Percentiles rank a stretch among this genome's conserved stretches.
These are phyloP conservation scores for Tipula vernalis DNA, from an alignment of 2,888 invertebrate genomes.

Conservation along the genomic window DNA sequence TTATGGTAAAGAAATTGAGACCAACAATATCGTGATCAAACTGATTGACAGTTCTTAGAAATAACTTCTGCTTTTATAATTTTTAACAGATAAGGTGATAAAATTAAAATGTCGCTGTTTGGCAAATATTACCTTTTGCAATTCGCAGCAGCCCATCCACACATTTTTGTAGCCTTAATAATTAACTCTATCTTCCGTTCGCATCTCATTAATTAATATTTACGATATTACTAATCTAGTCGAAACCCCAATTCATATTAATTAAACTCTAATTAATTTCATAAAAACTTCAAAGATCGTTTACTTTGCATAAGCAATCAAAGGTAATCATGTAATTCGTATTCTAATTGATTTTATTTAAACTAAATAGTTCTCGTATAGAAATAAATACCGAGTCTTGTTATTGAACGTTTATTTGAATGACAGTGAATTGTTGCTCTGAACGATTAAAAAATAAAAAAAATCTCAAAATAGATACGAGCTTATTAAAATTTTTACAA, in stretches of 20 bases:
- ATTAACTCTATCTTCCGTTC: background rate
- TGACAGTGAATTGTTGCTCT: background rate
- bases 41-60: too few species aligned
- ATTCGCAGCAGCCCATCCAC: background rate
- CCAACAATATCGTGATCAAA: too few species aligned
- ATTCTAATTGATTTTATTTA: background rate
- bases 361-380: background rate
- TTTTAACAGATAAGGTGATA: background rate
- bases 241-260: background rate
- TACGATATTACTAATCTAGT: background rate
- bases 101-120: background rate
- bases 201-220: background rate
- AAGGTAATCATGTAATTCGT: background rate
- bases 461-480: background rate
- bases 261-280: background rate
- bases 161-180: background rate
- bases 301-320: background rate
- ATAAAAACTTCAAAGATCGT: background rate
- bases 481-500: too few species aligned
- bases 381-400: background rate
- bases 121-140: background rate
- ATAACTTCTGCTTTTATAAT: too few species aligned
- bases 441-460: background rate
- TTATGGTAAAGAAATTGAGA: too few species aligned
- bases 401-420: background rate